These are phyloP conservation scores for Sebastes steindachneri DNA, from an alignment of 2,797 vertebrate genomes.

Conservation along the genomic window DNA sequence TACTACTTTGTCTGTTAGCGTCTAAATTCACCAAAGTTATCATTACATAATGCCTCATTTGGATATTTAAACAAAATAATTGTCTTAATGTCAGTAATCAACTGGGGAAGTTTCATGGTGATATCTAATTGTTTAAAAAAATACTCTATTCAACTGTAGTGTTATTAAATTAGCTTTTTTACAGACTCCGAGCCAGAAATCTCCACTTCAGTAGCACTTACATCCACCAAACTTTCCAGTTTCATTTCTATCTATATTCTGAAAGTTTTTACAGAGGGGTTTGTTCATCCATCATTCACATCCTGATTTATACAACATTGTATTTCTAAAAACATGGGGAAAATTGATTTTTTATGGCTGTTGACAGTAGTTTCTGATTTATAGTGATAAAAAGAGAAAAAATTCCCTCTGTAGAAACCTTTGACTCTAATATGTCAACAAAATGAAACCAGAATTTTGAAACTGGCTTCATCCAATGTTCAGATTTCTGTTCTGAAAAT, in stretches of 20 bases:
- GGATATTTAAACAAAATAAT: too few species aligned
- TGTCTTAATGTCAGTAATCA: background rate
- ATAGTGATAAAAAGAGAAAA: background rate
- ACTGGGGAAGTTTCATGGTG: background rate
- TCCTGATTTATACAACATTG: background rate
- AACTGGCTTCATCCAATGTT: background rate
- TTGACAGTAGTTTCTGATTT: background rate
- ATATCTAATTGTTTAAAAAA: background rate
- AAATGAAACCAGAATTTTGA: background rate
- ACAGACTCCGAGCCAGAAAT: background rate
- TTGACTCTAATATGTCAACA: background rate
- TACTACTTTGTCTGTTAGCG: background rate
- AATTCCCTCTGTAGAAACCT: background rate
- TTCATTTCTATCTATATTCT: background rate
- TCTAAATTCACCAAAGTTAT: background rate
- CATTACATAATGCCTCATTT: too few species aligned
- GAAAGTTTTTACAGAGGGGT: background rate
- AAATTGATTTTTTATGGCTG: background rate
- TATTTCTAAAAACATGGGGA: background rate
- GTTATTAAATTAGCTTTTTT: background rate
- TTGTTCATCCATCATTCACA: background rate
- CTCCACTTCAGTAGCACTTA: background rate
- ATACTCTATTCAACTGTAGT: background rate
- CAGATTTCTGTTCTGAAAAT: background rate
- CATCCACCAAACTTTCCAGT: background rate